Evolutionary conservation across 2,888 invertebrate genomes (phyloP).

Genomic region (Rhaphigaster nebulosa): DNA sequence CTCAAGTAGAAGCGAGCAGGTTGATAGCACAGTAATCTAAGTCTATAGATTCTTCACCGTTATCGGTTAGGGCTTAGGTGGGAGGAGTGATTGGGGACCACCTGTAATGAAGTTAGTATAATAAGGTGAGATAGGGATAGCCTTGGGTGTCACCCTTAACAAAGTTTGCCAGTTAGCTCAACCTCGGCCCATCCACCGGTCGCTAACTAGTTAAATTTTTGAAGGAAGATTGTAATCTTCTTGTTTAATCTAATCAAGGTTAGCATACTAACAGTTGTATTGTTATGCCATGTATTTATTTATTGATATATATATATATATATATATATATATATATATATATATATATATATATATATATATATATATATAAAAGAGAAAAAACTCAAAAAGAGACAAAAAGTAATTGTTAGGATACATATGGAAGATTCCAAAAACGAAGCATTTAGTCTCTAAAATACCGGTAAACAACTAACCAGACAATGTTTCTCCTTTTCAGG

Average conservation of each 20-base stretch:
- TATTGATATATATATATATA: background rate
- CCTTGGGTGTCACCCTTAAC: slow-evolving; percentile 63
- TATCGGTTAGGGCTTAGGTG: slow-evolving; percentile 47
- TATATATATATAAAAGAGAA: no score
- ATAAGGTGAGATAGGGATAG: slow-evolving; percentile 62
- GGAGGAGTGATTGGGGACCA: slow-evolving; percentile 60
- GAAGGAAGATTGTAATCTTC: background rate
- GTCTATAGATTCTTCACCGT: slow-evolving; percentile 8
- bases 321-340: no score
- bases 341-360: no score
- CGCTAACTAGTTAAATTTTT: slow-evolving; percentile 22
- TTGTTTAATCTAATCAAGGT: background rate
- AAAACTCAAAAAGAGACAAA: no score
- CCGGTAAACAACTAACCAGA: no score
- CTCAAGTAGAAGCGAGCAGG: background rate
- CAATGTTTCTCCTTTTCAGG: no score
- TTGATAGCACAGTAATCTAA: slow-evolving; percentile 29
- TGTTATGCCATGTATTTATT: background rate
- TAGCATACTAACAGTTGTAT: background rate
- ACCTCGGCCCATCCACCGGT: slow-evolving; percentile 28
- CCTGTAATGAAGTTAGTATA: slow-evolving; percentile 63
- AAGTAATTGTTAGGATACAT: no score
- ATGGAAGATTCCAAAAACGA: no score
- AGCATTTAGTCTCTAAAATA: no score
- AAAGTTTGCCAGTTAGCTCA: slow-evolving; percentile 41